Conservation (phyloP, 2,797 vertebrate species). For the Rhinogobio ventralis region DNA sequence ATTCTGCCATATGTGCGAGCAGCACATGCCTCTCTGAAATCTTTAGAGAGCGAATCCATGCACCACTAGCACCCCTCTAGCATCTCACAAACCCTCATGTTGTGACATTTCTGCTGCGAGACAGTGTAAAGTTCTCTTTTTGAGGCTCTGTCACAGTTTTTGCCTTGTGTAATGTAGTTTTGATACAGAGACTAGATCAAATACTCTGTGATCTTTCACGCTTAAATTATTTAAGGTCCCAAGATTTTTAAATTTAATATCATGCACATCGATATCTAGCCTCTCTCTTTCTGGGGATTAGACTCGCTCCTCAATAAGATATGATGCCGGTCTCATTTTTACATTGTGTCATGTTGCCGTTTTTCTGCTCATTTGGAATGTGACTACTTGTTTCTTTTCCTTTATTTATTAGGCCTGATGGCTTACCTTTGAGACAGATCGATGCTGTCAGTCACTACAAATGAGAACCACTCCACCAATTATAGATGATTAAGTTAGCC, state of each 20-base stretch:
- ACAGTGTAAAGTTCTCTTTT: conserved; percentile 47
- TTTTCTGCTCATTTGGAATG: conserved; percentile 56
- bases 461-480: conserved; percentile 64
- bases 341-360: conserved; percentile 47
- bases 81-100: conserved; percentile 33
- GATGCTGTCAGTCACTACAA: conserved; percentile 63
- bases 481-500: conserved; percentile 64
- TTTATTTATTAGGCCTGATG: conserved; percentile 61
- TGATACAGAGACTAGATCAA: conserved; percentile 57
- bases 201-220: conserved; percentile 58
- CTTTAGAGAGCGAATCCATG: conserved; percentile 27
- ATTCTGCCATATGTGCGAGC: conserved; percentile 32
- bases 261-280: conserved; percentile 52
- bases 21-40: conserved; percentile 33
- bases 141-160: conserved; percentile 56
- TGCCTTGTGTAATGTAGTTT: conserved; percentile 54
- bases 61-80: conserved; percentile 21
- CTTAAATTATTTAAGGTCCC: conserved; percentile 58
- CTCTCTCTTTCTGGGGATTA: conserved; percentile 49
- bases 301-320: conserved; percentile 49
- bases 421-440: conserved; percentile 63
- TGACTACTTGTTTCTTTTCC: conserved; percentile 59
- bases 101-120: conserved; percentile 47
- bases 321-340: conserved; percentile 48
- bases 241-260: conserved; percentile 56